Evolutionary conservation across 2,888 invertebrate species (phyloP), one percentile per base, ranked within the genome.

Genomic region (Hyles lineata): DNA sequence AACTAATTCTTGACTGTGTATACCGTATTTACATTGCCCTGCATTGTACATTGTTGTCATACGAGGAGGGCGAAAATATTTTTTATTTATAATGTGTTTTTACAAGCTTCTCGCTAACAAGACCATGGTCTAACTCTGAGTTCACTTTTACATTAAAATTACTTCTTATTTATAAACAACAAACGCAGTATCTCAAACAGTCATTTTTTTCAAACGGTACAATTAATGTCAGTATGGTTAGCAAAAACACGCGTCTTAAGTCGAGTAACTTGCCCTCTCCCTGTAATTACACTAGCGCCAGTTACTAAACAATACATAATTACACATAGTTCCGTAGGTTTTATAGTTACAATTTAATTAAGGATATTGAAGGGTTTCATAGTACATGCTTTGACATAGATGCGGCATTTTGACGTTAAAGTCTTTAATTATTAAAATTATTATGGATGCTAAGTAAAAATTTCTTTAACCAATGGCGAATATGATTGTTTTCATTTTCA

Each of bases 251-350:
- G 55, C 55, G 55, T 55, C 19, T 55, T 15, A 19, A 43, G 43
- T 43, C 43, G 19, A 55, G 17, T 17, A 55, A 55, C 67, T 43
- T 23, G 67, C 43, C 17, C 23, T 23, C 67, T 67, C 67, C 67
- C 67, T 67, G 23, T 67, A 43, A 67, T 67, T 67, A 67, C 8
- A 43, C 43, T 67, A 50, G 50, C 43, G 67, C 23, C 50, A 50
- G 23, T 67, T 6, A 43, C 21, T 43, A 62, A 62, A 43, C 43
- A 43, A 43, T 43, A 43, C 43, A 15, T 55, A 55, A 55, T 55
- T 19, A 55, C n/a, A n/a, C 6, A n/a, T n/a, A n/a, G n/a, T 55
- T 55, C 55, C 43, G 43, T 55, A 55, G 55, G 17, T 55, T n/a
- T 55, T 55, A n/a, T 55, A 7, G 17, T 55, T 55, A n/a, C 55